phyloP scores from a whole-genome alignment of 1,140 invertebrate genomes.

The Drosophila sulfurigaster region DNA sequence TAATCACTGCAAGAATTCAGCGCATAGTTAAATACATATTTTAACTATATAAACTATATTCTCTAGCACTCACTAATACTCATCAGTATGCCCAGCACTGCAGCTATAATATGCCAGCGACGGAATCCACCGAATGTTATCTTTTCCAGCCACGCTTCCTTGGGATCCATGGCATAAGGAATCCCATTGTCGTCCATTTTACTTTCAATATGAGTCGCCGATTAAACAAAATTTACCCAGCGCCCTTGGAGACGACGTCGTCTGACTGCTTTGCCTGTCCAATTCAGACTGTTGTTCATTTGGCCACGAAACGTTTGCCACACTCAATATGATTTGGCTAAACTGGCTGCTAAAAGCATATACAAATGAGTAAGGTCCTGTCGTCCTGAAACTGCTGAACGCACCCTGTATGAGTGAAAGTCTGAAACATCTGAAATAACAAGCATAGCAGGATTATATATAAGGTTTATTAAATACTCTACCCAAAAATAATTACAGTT shows the following conservation, averaged over 20 bases:
- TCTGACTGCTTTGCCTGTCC: constrained; percentile 56
- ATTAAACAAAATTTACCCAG: constrained; percentile 4
- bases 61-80: constrained; percentile 57
- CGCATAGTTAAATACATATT: not conserved
- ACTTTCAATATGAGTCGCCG: not conserved
- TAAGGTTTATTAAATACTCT: constrained; percentile 14
- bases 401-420: constrained; percentile 32
- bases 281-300: constrained; percentile 64
- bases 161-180: constrained; percentile 60
- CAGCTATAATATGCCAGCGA: constrained; percentile 88
- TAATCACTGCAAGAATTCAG: constrained; percentile 86
- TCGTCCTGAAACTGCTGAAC: constrained; percentile 9
- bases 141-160: constrained; percentile 87
- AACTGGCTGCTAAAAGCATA: constrained; percentile 42
- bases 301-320: constrained; percentile 16
- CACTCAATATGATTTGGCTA: constrained; percentile 29
- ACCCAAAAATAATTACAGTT: not conserved
- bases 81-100: constrained; percentile 86
- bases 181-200: constrained; percentile 69
- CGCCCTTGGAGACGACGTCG: constrained; percentile 29
- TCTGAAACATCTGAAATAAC: constrained; percentile 52
- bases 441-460: constrained; percentile 39
- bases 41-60: not conserved
- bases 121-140: constrained; percentile 86
- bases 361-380: constrained; percentile 15